These are phyloP conservation scores for Zeugodacus cucurbitae DNA, from an alignment of 1,140 invertebrate species.

Conservation along the genomic window DNA sequence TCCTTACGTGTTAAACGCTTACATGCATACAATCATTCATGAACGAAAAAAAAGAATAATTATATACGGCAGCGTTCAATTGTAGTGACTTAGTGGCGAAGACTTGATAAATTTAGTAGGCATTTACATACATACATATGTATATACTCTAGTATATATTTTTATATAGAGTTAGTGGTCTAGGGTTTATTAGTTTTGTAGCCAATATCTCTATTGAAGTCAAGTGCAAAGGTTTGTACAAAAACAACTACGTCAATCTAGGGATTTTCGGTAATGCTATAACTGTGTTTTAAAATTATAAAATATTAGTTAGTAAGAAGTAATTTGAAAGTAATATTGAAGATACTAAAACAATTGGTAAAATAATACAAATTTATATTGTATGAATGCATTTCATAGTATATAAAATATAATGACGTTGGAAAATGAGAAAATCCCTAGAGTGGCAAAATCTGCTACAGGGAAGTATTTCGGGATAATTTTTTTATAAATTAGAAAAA, in stretches of 20 bases:
- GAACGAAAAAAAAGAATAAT: not conserved
- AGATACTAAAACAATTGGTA: not conserved
- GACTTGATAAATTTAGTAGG: not conserved
- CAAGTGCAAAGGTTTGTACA: not conserved
- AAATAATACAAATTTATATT: not conserved
- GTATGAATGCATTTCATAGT: too few species aligned
- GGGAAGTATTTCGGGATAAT: not conserved
- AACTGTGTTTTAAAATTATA: not conserved
- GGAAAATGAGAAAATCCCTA: not conserved
- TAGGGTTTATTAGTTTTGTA: not conserved
- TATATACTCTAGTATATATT: too few species aligned
- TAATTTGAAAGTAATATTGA: not conserved
- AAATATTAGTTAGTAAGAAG: not conserved
- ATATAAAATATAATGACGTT: not conserved
- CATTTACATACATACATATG: too few species aligned
- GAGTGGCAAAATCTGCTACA: not conserved
- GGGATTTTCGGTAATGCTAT: not conserved
- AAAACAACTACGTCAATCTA: not conserved
- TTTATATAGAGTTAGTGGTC: not conserved
- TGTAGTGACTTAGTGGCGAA: not conserved
- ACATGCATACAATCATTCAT: not conserved
- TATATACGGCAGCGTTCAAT: not conserved
- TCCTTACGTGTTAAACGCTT: not conserved
- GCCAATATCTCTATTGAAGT: not conserved
- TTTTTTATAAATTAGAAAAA: not conserved